Evolutionary conservation across 2,113 vertebrate genomes (phyloP).

Genomic region (Bambusicola thoracicus): DNA sequence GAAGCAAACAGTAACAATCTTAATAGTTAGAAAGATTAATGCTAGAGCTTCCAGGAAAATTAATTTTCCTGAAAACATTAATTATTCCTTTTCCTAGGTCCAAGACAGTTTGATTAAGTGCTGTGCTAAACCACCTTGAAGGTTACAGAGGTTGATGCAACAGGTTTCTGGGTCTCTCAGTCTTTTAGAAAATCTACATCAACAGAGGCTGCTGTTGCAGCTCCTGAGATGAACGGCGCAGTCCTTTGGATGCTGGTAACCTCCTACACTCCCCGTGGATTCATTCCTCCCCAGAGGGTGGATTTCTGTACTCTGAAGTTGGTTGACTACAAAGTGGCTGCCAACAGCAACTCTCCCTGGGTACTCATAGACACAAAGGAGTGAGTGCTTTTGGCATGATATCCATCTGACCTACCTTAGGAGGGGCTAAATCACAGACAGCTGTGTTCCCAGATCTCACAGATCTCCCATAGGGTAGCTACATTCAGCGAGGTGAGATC

Average conservation of each 20-base stretch:
- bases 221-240: background rate
- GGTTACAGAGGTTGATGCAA: background rate
- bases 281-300: background rate
- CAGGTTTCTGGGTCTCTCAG: background rate
- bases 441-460: background rate
- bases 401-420: background rate
- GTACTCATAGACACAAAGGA: too few relatives aligned
- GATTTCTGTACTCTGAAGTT: background rate
- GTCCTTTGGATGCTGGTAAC: background rate
- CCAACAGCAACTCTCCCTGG: too few relatives aligned
- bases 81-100: constrained; percentile 17
- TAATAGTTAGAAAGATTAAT: constrained; percentile 46
- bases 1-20: background rate
- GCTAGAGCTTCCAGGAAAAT: constrained; percentile 7
- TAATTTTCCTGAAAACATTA: constrained; percentile 33
- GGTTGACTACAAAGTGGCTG: background rate
- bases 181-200: background rate
- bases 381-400: too few relatives aligned
- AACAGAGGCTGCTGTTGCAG: background rate
- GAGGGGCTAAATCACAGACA: background rate
- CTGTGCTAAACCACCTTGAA: constrained; percentile 3
- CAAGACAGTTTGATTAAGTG: background rate
- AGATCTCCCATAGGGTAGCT: background rate
- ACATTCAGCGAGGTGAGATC: background rate
- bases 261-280: background rate